Base-by-base conservation (phyloP, 2,797 vertebrate genomes). In the Petrocephalus sullivani region DNA sequence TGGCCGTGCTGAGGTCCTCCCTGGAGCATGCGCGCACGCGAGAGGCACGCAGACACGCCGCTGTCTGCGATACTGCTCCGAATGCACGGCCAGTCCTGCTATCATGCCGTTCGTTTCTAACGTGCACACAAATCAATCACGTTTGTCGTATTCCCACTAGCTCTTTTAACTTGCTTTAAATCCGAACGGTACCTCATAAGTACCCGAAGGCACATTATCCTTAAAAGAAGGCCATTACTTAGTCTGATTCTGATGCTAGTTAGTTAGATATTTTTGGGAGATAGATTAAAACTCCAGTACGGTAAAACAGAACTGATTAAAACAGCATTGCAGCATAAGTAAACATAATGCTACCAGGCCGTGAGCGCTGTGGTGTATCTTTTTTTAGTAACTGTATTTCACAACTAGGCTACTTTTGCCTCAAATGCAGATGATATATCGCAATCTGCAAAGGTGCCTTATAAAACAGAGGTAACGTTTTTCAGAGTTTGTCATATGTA, bases 231-330 rank as follows among this genome's bases (percentile, higher is more conserved):
- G 5, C 19, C 41, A n/a, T 46, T 81, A 2, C n/a, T 53, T 23
- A 51, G 41, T 83, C 21, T 83, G 49, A 54, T 8, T 23, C 49
- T 49, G 46, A 51, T 83, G 46, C 81, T 51, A 23, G 81, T 10
- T 54, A 54, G 49, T 54, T 53, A 53, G 49, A 8, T 12, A 28
- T 51, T 84, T 81, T 49, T 19, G 33, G 37, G 56, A 83, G 37
- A 9, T 53, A 57, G 49, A 67, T n/a, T n/a, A 53, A 88, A 21
- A 37, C 46, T 60, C 23, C 41, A 6, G 41, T 33, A 83, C 49
- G 57, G 41, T 91, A 89, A 90, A 91, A 91, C 85, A 85, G 87
- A 16, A 75, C 84, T 21, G 49, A 87, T 75, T 33, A 71, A 53
- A 71, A 88, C 49, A 49, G 49, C 21, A 21, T 46, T 28, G 12